phyloP scores from a whole-genome alignment of 2,888 invertebrate genomes.

The Mythimna vitellina region DNA sequence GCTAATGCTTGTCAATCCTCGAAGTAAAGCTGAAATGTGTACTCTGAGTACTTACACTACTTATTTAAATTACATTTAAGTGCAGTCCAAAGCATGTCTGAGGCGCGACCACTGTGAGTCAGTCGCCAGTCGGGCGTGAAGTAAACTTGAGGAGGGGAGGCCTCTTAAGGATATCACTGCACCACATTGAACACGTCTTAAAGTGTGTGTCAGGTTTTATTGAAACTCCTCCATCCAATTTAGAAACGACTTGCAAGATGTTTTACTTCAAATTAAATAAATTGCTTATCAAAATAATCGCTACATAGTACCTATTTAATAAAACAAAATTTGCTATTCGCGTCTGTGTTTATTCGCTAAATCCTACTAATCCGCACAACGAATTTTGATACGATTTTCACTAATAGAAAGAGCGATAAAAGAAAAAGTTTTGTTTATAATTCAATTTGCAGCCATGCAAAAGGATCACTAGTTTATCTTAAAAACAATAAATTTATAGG shows the following conservation, averaged over 20 bases:
- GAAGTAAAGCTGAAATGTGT: constrained; percentile 40
- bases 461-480: too few relatives aligned
- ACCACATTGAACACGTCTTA: constrained; percentile 62
- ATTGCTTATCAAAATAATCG: background rate
- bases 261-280: constrained; percentile 3
- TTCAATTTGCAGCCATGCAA: too few relatives aligned
- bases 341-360: too few relatives aligned
- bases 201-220: constrained; percentile 57
- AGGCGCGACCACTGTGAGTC: constrained; percentile 83
- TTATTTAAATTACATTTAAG: constrained; percentile 66
- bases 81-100: constrained; percentile 72
- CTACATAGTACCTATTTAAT: too few relatives aligned
- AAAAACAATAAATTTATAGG: background rate
- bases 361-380: too few relatives aligned
- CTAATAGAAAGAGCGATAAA: too few relatives aligned
- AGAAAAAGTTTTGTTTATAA: too few relatives aligned
- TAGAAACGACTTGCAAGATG: constrained; percentile 10
- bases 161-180: constrained; percentile 79
- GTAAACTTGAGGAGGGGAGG: constrained; percentile 78
- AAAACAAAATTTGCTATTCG: too few relatives aligned
- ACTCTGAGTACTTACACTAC: constrained; percentile 64
- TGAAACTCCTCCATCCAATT: constrained; percentile 52
- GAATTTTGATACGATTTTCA: too few relatives aligned
- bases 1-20: constrained; percentile 39
- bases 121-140: constrained; percentile 83